Evolutionary conservation across 2,113 vertebrate species (phyloP), one percentile per base, ranked within the genome.

Genomic region (Rafetus swinhoei): DNA sequence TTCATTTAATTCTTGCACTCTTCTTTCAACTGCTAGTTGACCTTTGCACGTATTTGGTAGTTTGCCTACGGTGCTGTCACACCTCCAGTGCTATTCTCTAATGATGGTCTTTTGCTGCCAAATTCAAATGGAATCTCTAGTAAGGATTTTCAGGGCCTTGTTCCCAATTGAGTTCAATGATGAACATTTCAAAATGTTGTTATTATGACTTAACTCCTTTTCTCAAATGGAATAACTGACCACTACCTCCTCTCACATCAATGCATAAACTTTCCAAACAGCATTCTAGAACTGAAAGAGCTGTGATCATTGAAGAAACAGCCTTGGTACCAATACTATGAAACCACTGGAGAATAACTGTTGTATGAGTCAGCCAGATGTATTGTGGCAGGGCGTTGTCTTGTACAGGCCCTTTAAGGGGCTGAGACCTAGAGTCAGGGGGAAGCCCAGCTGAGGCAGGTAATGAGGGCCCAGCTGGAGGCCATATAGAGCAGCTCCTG

Each of bases 21-120:
- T 72, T 55, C 76, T 94, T 94, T 95, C 90, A 93, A 94, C 55
- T 59, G 45, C 76, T 65, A 2, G 77, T 86, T 95, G 91, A 97
- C 96, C 96, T 97, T 96, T 96, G 85, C 60, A 39, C 85, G 86
- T 88, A 86, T 92, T 95, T 95, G 93, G 93, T 91, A 89, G 79
- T 92, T 94, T 87, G 95, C 97, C 96, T 95, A 89, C 79, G 93
- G 92, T 93, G 91, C 92, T 96, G 92, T 97, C 93, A 92, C 93
- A 96, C 94, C 93, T 93, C 76, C 87, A 35, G 12, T 88, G 86
- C 86, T 94, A 85, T 87, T 88, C 81, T 96, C 69, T 96, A 96
- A 94, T 79, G 93, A 96, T 35, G 52, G 25, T 50, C 45, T 93
- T 79, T 80, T 4, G 1, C 91, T 96, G 91, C 72, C 94, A 96